Conservation (phyloP, 1,140 invertebrate genomes). For the Psix sp. region DNA sequence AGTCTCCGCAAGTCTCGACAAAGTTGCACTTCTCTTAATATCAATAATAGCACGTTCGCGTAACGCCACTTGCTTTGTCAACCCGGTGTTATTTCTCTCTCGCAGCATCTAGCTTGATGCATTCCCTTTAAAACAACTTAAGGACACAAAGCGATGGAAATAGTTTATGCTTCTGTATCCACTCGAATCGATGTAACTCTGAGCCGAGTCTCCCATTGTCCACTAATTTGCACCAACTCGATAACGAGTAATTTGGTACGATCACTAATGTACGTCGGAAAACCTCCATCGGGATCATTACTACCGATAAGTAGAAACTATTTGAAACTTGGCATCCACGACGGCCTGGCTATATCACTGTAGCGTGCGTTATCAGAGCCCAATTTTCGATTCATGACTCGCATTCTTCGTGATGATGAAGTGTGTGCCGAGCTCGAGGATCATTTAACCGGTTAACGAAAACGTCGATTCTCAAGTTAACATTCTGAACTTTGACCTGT, state of each 20-base stretch:
- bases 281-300: slow-evolving; percentile 60
- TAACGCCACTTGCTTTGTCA: slow-evolving; percentile 55
- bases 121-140: slow-evolving; percentile 56
- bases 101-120: slow-evolving; percentile 13
- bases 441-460: slow-evolving; percentile 17
- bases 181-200: slow-evolving; percentile 47
- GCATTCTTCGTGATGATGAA: slow-evolving; percentile 37
- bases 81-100: slow-evolving; percentile 41
- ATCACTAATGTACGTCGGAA: slow-evolving; percentile 63
- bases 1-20: slow-evolving; percentile 53
- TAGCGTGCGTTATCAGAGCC: slow-evolving; percentile 29
- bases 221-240: slow-evolving; percentile 65
- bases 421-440: slow-evolving; percentile 21
- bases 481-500: slow-evolving; percentile 8
- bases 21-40: slow-evolving; percentile 60
- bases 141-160: slow-evolving; percentile 53
- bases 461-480: slow-evolving; percentile 20
- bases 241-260: slow-evolving; percentile 65
- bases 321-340: slow-evolving; percentile 55
- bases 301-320: slow-evolving; percentile 61
- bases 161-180: slow-evolving; percentile 56
- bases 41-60: slow-evolving; percentile 53
- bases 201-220: slow-evolving; percentile 59
- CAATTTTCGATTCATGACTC: slow-evolving; percentile 36
- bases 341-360: slow-evolving; percentile 44